Evolutionary conservation across 2,113 vertebrate genomes (phyloP).

Genomic region (Melospiza georgiana): DNA sequence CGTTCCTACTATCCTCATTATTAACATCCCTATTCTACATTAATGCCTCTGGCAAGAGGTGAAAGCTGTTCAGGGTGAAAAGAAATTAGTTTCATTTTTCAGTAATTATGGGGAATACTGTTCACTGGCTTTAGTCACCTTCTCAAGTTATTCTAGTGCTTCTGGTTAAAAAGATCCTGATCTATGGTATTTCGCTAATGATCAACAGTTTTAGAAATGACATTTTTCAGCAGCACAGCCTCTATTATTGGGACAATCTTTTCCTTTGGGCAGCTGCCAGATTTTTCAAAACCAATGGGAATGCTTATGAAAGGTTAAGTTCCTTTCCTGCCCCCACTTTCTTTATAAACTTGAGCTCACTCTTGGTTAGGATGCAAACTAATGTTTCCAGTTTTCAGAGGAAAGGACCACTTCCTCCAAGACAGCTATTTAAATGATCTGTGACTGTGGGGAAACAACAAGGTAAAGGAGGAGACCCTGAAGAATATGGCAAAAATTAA

Average conservation of each 20-base stretch:
- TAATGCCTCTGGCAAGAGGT: constrained; percentile 62
- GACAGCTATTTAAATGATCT: not conserved
- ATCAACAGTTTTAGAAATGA: constrained; percentile 58
- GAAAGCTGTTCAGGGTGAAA: constrained; percentile 52
- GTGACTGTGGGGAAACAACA: not conserved
- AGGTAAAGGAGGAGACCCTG: not conserved
- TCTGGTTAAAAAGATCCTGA: constrained; percentile 60
- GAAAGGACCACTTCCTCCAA: not conserved
- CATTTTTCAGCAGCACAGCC: constrained; percentile 11
- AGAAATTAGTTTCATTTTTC: constrained; percentile 63
- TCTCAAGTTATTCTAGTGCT: constrained; percentile 53
- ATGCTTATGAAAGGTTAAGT: not conserved
- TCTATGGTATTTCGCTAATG: constrained; percentile 48
- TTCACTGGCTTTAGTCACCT: constrained; percentile 34
- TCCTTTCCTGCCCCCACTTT: not conserved
- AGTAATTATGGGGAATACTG: constrained; percentile 61
- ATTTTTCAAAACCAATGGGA: not conserved
- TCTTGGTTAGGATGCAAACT: not conserved
- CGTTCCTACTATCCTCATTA: constrained; percentile 43
- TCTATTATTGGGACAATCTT: constrained; percentile 19
- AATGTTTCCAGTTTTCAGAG: not conserved
- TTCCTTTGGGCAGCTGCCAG: not conserved
- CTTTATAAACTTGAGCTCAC: not conserved
- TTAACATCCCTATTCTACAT: constrained; percentile 36
- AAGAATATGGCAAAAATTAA: not conserved